Conservation (phyloP, 2,888 invertebrate genomes). For the Nymphalis c-album region DNA sequence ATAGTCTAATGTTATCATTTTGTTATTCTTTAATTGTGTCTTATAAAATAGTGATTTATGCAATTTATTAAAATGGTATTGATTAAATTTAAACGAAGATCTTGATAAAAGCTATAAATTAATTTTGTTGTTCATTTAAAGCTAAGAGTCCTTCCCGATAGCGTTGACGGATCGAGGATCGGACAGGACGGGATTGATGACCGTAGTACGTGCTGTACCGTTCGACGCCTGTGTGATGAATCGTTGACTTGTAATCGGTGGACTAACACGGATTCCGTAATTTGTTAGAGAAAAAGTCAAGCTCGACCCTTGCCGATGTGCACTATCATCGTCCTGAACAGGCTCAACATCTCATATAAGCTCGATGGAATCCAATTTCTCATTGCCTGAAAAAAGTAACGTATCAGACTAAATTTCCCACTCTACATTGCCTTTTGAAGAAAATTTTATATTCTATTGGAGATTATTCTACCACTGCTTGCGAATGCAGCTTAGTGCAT, state of each 20-base stretch:
- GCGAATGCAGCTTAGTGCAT: too few species aligned
- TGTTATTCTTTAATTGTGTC: too few species aligned
- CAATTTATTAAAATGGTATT: too few species aligned
- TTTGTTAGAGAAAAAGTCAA: constrained; percentile 60
- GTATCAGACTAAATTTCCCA: too few species aligned
- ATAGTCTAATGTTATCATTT: too few species aligned
- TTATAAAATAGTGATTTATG: too few species aligned
- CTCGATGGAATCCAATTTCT: constrained; percentile 14
- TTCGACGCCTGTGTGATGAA: constrained; percentile 67
- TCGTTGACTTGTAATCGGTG: constrained; percentile 75
- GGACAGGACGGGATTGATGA: constrained; percentile 70
- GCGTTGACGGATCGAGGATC: constrained; percentile 72
- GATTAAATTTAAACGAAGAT: background rate
- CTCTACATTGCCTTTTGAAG: too few species aligned
- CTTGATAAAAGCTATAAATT: constrained; percentile 46
- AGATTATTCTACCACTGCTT: too few species aligned
- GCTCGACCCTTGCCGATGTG: constrained; percentile 57
- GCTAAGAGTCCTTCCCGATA: constrained; percentile 61
- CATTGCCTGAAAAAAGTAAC: background rate
- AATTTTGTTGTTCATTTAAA: constrained; percentile 67
- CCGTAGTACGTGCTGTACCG: constrained; percentile 68
- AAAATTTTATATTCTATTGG: too few species aligned
- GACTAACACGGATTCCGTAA: constrained; percentile 68
- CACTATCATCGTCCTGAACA: constrained; percentile 54
- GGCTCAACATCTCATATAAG: constrained; percentile 20